A percentile compares a stretch with the other conserved stretches of the same genome.
phyloP scores from a whole-genome alignment of 2,113 vertebrate species.

The Heptranchias perlo region DNA sequence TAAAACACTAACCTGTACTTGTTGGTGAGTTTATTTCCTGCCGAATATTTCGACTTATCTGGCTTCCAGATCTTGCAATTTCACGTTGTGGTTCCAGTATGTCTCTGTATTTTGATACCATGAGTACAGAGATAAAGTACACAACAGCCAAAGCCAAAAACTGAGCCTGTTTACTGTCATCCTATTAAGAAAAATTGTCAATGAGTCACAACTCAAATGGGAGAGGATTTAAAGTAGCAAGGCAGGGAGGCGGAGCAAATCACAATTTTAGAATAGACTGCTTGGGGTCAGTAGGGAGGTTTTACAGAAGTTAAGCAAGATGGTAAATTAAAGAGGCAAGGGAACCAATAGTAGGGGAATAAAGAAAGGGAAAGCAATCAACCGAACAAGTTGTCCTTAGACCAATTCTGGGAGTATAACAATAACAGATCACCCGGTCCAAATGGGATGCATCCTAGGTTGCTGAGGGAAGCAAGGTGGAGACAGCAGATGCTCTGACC shows the following conservation, averaged over 20 bases:
- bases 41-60: slow-evolving; percentile 87
- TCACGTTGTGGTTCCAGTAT: slow-evolving; percentile 95
- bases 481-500: no score
- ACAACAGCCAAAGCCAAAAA: slow-evolving; percentile 95
- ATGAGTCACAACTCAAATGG: background rate
- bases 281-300: background rate
- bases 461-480: no score
- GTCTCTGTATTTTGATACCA: slow-evolving; percentile 98
- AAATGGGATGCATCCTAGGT: no score
- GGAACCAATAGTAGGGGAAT: background rate
- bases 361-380: background rate
- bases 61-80: slow-evolving; percentile 82
- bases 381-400: background rate
- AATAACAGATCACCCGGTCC: no score
- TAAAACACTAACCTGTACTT: slow-evolving; percentile 76
- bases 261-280: background rate
- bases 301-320: background rate
- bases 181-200: slow-evolving; percentile 55
- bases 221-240: background rate
- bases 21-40: slow-evolving; percentile 98
- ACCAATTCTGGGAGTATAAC: background rate
- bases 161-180: slow-evolving; percentile 97
- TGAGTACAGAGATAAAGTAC: slow-evolving; percentile 97
- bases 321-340: background rate
- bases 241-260: background rate